Conservation (phyloP, 2,888 invertebrate genomes). For the Aporophyla nigra region DNA sequence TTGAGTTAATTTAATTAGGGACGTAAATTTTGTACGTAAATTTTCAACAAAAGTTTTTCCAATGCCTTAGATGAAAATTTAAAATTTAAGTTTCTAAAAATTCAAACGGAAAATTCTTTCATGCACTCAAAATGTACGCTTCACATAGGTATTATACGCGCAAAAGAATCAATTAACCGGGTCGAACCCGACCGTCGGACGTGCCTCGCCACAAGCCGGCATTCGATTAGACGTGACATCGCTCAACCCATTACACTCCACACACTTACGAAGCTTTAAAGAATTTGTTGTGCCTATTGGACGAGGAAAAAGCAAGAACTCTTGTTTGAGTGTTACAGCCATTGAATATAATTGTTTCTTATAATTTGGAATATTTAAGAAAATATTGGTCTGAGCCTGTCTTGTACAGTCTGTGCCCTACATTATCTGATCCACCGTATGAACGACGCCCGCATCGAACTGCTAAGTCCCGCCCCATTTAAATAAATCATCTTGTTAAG, state of each 20-base stretch:
- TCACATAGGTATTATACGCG: not conserved
- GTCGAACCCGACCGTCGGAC: not conserved
- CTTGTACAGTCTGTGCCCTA: too few relatives aligned
- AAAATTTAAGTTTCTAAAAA: not conserved
- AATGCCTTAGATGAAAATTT: not conserved
- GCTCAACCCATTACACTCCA: slow-evolving; percentile 1
- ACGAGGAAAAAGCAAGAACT: slow-evolving; percentile 1
- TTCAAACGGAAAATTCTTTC: not conserved
- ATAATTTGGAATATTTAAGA: not conserved
- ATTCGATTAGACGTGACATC: slow-evolving; percentile 40
- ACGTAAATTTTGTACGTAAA: not conserved
- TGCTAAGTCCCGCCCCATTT: too few relatives aligned
- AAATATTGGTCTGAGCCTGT: not conserved
- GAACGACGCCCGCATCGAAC: too few relatives aligned
- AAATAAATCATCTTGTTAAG: too few relatives aligned
- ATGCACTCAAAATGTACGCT: not conserved
- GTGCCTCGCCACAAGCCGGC: slow-evolving; percentile 8
- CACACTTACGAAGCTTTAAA: slow-evolving; percentile 9
- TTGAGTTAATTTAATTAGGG: not conserved
- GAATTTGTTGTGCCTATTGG: slow-evolving; percentile 5
- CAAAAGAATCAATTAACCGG: slow-evolving; percentile 39
- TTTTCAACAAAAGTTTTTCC: not conserved
- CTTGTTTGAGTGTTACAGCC: not conserved
- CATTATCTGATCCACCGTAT: too few relatives aligned
- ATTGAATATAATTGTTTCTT: slow-evolving; percentile 5